phyloP scores from a whole-genome alignment of 2,797 vertebrate species.

The Schizopygopsis pylzovi region DNA sequence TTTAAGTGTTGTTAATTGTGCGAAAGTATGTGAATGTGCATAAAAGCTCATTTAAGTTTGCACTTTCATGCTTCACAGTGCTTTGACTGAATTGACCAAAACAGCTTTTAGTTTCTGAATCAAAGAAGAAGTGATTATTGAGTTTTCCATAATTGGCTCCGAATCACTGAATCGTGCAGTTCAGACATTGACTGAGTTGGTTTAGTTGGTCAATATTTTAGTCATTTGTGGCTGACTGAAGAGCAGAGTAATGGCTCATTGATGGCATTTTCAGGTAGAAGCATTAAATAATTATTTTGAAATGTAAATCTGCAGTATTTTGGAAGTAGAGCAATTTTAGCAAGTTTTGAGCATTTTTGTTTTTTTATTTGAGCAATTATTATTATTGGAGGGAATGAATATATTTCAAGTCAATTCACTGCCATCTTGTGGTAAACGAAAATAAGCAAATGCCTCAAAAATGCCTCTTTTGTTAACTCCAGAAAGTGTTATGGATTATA shows the following conservation, averaged over 20 bases:
- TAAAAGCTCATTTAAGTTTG: neutral
- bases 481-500: neutral
- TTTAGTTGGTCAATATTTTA: neutral
- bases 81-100: neutral
- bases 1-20: conserved; percentile 1
- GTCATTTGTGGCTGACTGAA: neutral
- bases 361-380: neutral
- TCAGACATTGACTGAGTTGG: neutral
- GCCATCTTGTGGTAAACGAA: conserved; percentile 10
- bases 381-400: neutral
- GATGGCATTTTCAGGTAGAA: neutral
- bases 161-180: neutral
- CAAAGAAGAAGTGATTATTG: neutral
- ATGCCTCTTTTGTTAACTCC: neutral
- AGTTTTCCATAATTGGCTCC: neutral
- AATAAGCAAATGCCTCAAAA: neutral
- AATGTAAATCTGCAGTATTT: conserved; percentile 1
- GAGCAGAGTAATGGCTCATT: neutral
- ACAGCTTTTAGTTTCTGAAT: neutral
- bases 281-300: neutral
- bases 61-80: neutral
- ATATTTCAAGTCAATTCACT: neutral
- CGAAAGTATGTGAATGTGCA: conserved; percentile 10
- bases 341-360: neutral
- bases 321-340: neutral